Base-by-base conservation (phyloP, 2,113 vertebrate genomes). In the Microcebus murinus region DNA sequence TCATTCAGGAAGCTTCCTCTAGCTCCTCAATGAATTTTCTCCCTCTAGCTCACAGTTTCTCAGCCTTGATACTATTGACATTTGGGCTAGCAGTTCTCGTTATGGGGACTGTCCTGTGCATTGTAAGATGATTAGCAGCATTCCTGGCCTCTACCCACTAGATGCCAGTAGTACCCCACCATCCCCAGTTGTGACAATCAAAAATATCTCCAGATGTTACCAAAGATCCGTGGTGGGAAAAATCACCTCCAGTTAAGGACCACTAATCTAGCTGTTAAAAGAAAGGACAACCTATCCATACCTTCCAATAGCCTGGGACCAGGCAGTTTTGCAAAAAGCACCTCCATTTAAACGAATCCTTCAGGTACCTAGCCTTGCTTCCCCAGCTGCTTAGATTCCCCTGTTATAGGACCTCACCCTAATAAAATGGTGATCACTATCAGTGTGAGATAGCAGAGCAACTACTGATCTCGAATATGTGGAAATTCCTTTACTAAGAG, bases 401-500 rank as follows among this genome's bases (percentile, higher is more conserved):
- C 42, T 27, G 67, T 84, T 79, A 71, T 36, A 83, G 61, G 36
- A 82, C 36, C 21, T 15, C 63, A 73, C 27, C 67, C 74, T n/a
- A 42, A 52, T 76, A 94, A 87, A 96, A 92, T 50, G 36, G 55
- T 21, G 25, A 68, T 71, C 42, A 59, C 36, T 63, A 23, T 80
- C 74, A 79, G n/a, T 81, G 21, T 70, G 83, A 93, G 77, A 86
- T 21, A 91, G 6, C 52, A 74, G 74, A 68, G 14, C 73, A 95
- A n/a, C 27, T 39, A 14, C 18, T 17, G 12, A 39, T 81, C 31
- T 93, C 57, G 88, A 96, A 89, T 84, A 87, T 15, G 52, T 59
- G 71, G 39, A 61, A 50, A 81, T 76, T 90, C 31, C 65, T 91
- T 92, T 86, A 77, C 86, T 31, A 93, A 95, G 23, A 23, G 21